Conservation (phyloP, 2,797 vertebrate species). For the Cuniculus paca region DNA sequence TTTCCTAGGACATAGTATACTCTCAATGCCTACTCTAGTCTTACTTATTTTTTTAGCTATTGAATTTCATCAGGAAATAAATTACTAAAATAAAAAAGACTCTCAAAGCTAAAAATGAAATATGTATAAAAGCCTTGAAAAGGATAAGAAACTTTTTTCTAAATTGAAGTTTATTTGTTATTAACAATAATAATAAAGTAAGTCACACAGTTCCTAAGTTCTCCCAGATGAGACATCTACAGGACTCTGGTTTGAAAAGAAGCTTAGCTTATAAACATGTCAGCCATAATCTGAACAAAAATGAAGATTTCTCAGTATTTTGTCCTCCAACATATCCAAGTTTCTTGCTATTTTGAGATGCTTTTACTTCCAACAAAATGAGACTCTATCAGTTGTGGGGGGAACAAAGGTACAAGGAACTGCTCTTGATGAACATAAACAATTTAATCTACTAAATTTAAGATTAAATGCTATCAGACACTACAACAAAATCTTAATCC, state of each 20-base stretch:
- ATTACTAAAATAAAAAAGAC: conserved; percentile 74
- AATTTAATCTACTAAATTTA: conserved; percentile 44
- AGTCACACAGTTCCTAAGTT: conserved; percentile 74
- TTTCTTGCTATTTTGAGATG: conserved; percentile 64
- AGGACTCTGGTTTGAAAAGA: conserved; percentile 61
- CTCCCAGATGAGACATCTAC: conserved; percentile 80
- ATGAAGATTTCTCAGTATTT: conserved; percentile 63
- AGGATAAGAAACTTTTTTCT: conserved; percentile 72
- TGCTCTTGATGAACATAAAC: conserved; percentile 12
- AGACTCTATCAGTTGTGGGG: conserved; percentile 22
- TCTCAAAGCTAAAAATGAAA: conserved; percentile 72
- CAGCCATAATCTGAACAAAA: conserved; percentile 71
- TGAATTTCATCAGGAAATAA: conserved; percentile 67
- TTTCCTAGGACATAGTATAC: conserved; percentile 56
- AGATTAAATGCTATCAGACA: not conserved
- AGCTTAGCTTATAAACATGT: conserved; percentile 76
- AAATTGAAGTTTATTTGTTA: conserved; percentile 77
- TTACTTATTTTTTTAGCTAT: conserved; percentile 67
- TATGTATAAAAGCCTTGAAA: conserved; percentile 75
- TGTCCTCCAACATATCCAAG: conserved; percentile 57
- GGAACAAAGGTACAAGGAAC: not conserved
- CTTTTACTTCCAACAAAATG: conserved; percentile 65
- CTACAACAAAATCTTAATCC: not conserved
- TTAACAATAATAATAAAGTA: conserved; percentile 79
- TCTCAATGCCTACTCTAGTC: conserved; percentile 4